Base-by-base conservation (phyloP, 2,888 invertebrate genomes). In the Morpho helenor region DNA sequence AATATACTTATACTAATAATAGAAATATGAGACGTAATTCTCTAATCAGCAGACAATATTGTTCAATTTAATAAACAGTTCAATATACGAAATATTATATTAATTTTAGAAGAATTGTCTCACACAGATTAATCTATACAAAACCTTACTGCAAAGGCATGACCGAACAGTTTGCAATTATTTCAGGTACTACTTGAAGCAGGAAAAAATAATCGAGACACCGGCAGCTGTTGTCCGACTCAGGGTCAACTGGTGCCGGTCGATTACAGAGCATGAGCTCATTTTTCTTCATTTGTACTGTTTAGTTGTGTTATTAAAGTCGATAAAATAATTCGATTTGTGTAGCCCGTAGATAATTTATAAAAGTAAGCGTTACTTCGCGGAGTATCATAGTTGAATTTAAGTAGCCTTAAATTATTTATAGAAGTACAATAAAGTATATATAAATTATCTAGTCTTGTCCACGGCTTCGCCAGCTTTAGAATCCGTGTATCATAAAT, bases 191-290 rank as follows among this genome's bases (percentile, higher is more conserved):
- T 71, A 56, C 57, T 65, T 51, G 59, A 60, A 56, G 66, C 67
- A 66, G 69, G 73, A 79, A 80, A 76, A 66, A 68, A 65, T 68
- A 75, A 76, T 70, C 70, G 71, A 75, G 76, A 76, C 69, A 72
- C 75, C 73, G 79, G 81, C 80, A 77, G 79, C 84, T 79, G 68
- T 76, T 71, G 77, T 75, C 74, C 76, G 76, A 66, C 78, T 87
- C 89, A 89, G 87, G 89, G 89, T 84, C 89, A 75, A 84, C 89
- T 76, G 78, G 87, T 87, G 75, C 76, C 74, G 75, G 74, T 72
- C 72, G 75, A 72, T 77, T 77, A 73, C 57, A 64, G 44, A 66
- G 57, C 69, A 75, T 77, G 77, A 77, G 71, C 72, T 68, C 72
- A 78, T 86, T 87, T 84, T 87, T 86, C 74, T 72, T 72, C 64